Base-by-base conservation (phyloP, 2,113 vertebrate species). In the Psephotus haematonotus region DNA sequence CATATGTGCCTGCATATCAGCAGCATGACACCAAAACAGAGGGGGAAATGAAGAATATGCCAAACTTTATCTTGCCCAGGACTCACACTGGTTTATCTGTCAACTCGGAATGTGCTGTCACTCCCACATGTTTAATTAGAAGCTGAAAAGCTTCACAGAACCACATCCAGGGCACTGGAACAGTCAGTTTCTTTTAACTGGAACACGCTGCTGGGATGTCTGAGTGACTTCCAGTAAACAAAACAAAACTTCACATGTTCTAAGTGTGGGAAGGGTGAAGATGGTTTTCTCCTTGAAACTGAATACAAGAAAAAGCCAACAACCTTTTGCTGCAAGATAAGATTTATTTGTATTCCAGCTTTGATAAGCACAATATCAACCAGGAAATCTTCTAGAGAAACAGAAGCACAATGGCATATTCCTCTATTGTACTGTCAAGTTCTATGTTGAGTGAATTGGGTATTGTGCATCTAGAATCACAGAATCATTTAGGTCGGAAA, bases 141-240 rank as follows among this genome's bases (percentile, higher is more conserved):
- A 82, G 70, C 83, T 88, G 91, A 90, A 52, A 62, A 83, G 80
- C 37, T 90, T 17, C 88, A 72, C 6, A 31, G 62, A 94, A 93
- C 52, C 62, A 17, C 71, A 93, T 41, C 60, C 93, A 96, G 87
- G 87, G 79, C 89, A 92, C 77, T 50, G 85, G 92, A 86, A 94
- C 55, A 94, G 62, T 37, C 88, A 75, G 63, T 62, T 74, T 78
- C 86, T 57, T 63, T 75, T 22, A 17, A 74, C 52, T 89, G 88
- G 59, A 93, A 91, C 81, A 70, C 55, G 2, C 25, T 92, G 90
- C 50, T 50, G 82, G 90, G 82, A 25, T 33, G 77, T 11, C n/a
- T 7, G 37, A 88, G 60, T 23, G 47, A 46, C 57, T 20, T 8
- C 62, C 39, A 92, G 62, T 20, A 72, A 89, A 89, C 80, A 93